Percentiles rank a stretch among this genome's conserved stretches.
phyloP scores from a whole-genome alignment of 2,797 vertebrate species.

The Coregonus suidteri region DNA sequence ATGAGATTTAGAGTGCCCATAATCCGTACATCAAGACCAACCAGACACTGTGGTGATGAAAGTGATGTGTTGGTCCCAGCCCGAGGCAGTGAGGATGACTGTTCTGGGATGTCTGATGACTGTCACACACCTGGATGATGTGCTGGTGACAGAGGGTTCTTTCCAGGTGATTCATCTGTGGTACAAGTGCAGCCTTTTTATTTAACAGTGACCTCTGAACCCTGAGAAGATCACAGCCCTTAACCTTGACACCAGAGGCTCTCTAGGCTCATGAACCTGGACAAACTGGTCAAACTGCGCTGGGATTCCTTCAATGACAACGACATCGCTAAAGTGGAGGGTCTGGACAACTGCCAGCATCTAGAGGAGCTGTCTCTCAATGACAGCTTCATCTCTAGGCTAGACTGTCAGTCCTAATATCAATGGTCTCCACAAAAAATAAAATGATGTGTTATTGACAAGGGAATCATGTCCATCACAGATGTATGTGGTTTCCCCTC shows the following conservation, averaged over 20 bases:
- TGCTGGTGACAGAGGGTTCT: slow-evolving; percentile 65
- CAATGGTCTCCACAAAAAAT: background rate
- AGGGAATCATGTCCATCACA: background rate
- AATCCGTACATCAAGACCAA: too few species aligned
- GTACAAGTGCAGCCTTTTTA: background rate
- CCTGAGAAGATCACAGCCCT: slow-evolving; percentile 80
- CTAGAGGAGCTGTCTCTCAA: slow-evolving; percentile 86
- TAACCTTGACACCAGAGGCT: slow-evolving; percentile 84
- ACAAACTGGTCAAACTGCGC: slow-evolving; percentile 81
- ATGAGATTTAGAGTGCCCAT: background rate
- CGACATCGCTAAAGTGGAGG: slow-evolving; percentile 80
- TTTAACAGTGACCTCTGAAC: background rate
- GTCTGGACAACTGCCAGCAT: slow-evolving; percentile 77
- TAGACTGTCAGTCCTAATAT: slow-evolving; percentile 73
- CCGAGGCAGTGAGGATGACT: slow-evolving; percentile 66
- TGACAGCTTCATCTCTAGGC: slow-evolving; percentile 80
- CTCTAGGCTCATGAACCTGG: slow-evolving; percentile 78
- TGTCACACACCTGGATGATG: slow-evolving; percentile 77
- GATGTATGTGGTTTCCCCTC: background rate
- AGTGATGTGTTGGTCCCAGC: slow-evolving; percentile 48
- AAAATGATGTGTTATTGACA: background rate
- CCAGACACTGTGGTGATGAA: background rate
- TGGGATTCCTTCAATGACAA: slow-evolving; percentile 89
- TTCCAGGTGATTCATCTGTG: background rate
- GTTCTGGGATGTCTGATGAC: slow-evolving; percentile 74